A percentile compares a stretch with the other conserved stretches of the same genome.
These are phyloP conservation scores for Salticus scenicus DNA, from an alignment of 2,888 invertebrate species.

Conservation along the genomic window DNA sequence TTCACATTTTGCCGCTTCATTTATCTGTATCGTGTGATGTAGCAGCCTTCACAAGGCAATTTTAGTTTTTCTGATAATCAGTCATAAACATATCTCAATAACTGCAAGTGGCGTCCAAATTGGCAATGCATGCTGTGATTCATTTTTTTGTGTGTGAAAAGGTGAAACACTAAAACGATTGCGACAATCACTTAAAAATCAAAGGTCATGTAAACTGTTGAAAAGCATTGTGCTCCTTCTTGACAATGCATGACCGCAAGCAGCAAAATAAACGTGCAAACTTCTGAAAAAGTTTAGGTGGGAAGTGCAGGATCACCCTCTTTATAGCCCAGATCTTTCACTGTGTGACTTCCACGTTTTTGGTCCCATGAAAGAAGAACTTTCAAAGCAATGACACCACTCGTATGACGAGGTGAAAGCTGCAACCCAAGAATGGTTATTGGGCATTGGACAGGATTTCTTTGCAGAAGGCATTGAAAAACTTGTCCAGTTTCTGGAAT, in stretches of 20 bases:
- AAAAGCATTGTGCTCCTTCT: no score
- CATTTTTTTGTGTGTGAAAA: not conserved
- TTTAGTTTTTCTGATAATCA: no score
- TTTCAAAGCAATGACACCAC: conserved; percentile 3
- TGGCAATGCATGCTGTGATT: not conserved
- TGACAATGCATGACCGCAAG: no score
- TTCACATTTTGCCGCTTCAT: no score
- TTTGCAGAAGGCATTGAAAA: not conserved
- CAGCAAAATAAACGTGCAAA: no score
- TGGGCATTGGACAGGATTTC: not conserved
- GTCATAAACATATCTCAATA: no score
- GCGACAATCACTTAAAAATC: no score
- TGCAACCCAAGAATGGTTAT: conserved; percentile 2
- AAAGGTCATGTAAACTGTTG: no score
- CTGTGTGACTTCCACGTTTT: not conserved
- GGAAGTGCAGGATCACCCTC: not conserved
- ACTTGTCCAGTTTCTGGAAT: not conserved
- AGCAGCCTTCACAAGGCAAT: no score
- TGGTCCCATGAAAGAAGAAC: conserved; percentile 4
- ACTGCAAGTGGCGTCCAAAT: not conserved
- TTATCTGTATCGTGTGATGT: no score
- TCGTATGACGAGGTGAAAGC: conserved; percentile 1
- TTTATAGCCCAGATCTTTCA: not conserved
- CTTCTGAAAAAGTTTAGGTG: no score
- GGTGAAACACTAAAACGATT: not conserved